Conservation (phyloP, 2,888 invertebrate genomes). For the Drosophila nr. perissopoda region DNA sequence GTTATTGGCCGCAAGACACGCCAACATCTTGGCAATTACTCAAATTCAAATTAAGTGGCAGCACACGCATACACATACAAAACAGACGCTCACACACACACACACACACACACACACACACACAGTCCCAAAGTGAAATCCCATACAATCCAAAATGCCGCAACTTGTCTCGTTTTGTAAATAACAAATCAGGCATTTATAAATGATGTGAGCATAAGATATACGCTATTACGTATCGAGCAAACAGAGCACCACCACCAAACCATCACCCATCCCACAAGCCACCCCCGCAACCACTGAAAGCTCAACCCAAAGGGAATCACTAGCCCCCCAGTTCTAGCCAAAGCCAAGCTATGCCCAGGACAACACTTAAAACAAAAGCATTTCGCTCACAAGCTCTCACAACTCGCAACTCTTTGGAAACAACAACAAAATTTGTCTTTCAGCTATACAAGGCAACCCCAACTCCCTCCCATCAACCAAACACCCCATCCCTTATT, state of each 20-base stretch:
- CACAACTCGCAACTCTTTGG: slow-evolving; percentile 56
- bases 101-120: slow-evolving; percentile 38
- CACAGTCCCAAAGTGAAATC: slow-evolving; percentile 36
- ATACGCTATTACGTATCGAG: slow-evolving; percentile 57
- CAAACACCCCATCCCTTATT: not conserved
- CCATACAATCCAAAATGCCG: slow-evolving; percentile 69
- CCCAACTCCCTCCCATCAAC: not conserved
- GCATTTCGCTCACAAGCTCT: slow-evolving; percentile 56
- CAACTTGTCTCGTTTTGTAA: slow-evolving; percentile 83
- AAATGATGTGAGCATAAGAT: slow-evolving; percentile 84
- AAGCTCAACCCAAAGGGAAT: slow-evolving; percentile 16
- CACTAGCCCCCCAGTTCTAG: not conserved
- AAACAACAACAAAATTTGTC: slow-evolving; percentile 29
- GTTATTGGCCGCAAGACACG: slow-evolving; percentile 49
- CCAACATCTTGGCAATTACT: slow-evolving; percentile 73
- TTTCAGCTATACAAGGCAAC: slow-evolving; percentile 3
- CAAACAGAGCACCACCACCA: slow-evolving; percentile 14
- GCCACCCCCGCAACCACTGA: not conserved
- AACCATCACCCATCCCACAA: slow-evolving; percentile 11
- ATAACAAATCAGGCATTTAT: slow-evolving; percentile 85
- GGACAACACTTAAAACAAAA: slow-evolving; percentile 71
- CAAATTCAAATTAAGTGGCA: slow-evolving; percentile 78
- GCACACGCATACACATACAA: slow-evolving; percentile 49
- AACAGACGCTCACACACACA: slow-evolving; percentile 44
- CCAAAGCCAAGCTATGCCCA: slow-evolving; percentile 1